Percentiles rank a stretch among this genome's conserved stretches.
Conservation (phyloP, 1,140 invertebrate genomes). For the Musca domestica region DNA sequence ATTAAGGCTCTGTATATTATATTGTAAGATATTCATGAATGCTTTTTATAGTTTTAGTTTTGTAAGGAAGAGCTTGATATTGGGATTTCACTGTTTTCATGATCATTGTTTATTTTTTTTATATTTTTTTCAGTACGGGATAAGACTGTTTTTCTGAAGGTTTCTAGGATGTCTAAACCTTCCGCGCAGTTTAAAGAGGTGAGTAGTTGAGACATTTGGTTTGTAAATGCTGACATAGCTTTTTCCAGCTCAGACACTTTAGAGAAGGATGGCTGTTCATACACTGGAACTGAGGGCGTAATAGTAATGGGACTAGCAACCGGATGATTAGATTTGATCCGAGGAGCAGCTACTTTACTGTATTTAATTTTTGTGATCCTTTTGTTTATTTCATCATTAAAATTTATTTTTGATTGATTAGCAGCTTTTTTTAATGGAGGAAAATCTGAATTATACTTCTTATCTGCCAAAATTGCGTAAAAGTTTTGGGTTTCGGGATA, state of each 20-base stretch:
- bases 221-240: not conserved
- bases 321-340: not conserved
- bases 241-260: not conserved
- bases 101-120: too few relatives aligned
- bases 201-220: not conserved
- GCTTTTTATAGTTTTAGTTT: too few relatives aligned
- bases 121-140: too few relatives aligned
- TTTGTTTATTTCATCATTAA: not conserved
- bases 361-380: not conserved
- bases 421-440: not conserved
- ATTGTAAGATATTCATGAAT: not conserved
- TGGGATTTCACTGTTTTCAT: too few relatives aligned
- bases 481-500: not conserved
- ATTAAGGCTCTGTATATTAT: not conserved
- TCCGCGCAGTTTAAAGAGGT: not conserved
- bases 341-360: not conserved
- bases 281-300: not conserved
- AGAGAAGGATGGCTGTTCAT: too few relatives aligned
- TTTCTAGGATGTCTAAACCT: not conserved
- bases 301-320: not conserved
- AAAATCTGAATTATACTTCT: not conserved
- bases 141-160: too few relatives aligned
- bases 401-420: not conserved
- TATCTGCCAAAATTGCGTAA: not conserved
- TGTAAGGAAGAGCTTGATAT: too few relatives aligned